Base-by-base conservation (phyloP, 2,797 vertebrate genomes). In the Silurus lanzhouensis region DNA sequence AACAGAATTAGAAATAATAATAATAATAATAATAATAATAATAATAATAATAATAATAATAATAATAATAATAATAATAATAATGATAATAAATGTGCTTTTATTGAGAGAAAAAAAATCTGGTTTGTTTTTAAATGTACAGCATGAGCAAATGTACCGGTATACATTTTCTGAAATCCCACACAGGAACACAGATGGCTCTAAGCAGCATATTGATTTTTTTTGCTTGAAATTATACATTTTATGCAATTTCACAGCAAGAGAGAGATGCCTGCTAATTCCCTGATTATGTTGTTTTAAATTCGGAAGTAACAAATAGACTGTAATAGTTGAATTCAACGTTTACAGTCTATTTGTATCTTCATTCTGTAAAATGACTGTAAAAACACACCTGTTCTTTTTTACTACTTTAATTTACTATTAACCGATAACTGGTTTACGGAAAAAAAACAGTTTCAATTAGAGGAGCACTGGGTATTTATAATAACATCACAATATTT, bases 241-340 rank as follows among this genome's bases (percentile, higher is more conserved):
- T 38, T 74, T 10, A n/a, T 72, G 25, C 55, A 22, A 19, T 58
- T 61, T 15, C 25, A 72, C 77, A 63, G 58, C 88, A 71, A 76
- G 78, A 81, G 82, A 86, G 90, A 84, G 88, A 38, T 38, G 78
- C 87, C 86, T 84, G 84, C 72, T 78, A 61, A 78, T 78, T 38
- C 57, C 38, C 55, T 27, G 48, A 78, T 84, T 86, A 78, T 81
- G 88, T 90, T 84, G 77, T 93, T 93, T 94, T 88, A 74, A 93
- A 91, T 94, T 92, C 17, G 93, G 92, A 93, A 60, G 58, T 84
- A 88, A 88, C 89, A 91, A 93, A 93, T 81, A 90, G 90, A 93
- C 38, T 38, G 38, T 38, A 38, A 38, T 38, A 38, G 38, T 38
- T 31, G 2, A 31, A 31, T 31, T 31, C 2, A 31, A 31, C 27